Evolutionary conservation across 2,888 invertebrate genomes (phyloP).

Genomic region (Sesamia inferens): DNA sequence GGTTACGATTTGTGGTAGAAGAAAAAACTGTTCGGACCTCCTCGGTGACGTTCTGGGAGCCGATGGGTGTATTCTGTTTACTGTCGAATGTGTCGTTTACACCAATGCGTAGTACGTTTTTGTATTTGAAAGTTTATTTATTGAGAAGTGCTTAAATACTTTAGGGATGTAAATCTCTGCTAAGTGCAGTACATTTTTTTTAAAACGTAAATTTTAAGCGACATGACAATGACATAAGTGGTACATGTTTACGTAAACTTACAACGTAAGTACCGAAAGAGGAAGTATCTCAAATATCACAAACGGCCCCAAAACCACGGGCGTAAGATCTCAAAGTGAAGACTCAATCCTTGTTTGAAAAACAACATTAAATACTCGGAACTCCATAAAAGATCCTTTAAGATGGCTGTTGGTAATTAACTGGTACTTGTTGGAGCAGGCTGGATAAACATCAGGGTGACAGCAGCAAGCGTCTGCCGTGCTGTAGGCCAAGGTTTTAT

Average conservation of each 20-base stretch:
- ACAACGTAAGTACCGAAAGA: conserved; percentile 35
- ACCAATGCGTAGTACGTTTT: conserved; percentile 44
- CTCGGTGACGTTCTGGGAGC: conserved; percentile 60
- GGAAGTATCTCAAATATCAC: conserved; percentile 54
- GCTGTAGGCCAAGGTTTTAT: conserved; percentile 37
- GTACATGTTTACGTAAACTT: conserved; percentile 41
- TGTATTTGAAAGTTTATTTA: conserved; percentile 37
- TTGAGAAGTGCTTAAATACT: conserved; percentile 36
- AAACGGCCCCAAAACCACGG: conserved; percentile 42
- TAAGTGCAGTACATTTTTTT: conserved; percentile 15
- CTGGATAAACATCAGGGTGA: conserved; percentile 62
- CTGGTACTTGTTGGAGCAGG: conserved; percentile 58
- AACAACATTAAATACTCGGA: conserved; percentile 64
- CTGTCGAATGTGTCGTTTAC: conserved; percentile 52
- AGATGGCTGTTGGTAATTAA: conserved; percentile 61
- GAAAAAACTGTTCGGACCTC: conserved; percentile 68
- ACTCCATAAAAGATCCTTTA: conserved; percentile 64
- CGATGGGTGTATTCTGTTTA: conserved; percentile 53
- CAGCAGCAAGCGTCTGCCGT: conserved; percentile 31
- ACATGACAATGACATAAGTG: conserved; percentile 43
- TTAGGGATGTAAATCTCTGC: conserved; percentile 4
- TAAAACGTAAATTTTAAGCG: conserved; percentile 32
- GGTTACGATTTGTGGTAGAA: conserved; percentile 66
- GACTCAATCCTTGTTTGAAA: conserved; percentile 61
- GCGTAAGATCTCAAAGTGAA: conserved; percentile 57